Evolutionary conservation across 2,113 vertebrate genomes (phyloP).

Genomic region (Xiphophorus couchianus): DNA sequence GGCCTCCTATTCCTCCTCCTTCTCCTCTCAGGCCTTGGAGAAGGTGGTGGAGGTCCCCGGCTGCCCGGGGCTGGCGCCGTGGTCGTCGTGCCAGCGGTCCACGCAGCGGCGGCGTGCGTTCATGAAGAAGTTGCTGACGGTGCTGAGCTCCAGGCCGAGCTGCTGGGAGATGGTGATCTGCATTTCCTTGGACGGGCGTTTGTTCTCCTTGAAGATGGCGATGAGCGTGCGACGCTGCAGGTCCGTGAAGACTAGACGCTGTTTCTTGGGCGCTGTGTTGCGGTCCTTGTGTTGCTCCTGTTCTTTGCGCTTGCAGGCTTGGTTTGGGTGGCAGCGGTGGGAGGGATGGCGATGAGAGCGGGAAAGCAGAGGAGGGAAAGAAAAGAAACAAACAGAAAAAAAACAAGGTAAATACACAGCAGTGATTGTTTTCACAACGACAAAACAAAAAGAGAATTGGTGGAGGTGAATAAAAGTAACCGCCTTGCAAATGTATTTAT

Average conservation of each 20-base stretch:
- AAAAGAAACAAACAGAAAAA: constrained; percentile 47
- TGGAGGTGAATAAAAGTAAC: constrained; percentile 27
- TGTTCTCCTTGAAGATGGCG: constrained; percentile 99
- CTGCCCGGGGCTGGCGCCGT: constrained; percentile 85
- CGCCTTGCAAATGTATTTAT: neutral
- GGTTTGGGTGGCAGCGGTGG: constrained; percentile 63
- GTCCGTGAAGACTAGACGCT: constrained; percentile 98
- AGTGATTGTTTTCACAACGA: constrained; percentile 25
- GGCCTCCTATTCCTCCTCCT: constrained; percentile 31
- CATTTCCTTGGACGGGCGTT: constrained; percentile 97
- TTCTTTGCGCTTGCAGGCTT: constrained; percentile 98
- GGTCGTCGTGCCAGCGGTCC: constrained; percentile 96
- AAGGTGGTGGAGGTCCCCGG: constrained; percentile 89
- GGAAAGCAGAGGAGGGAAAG: constrained; percentile 57
- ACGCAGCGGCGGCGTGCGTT: constrained; percentile 97
- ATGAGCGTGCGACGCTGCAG: constrained; percentile 97
- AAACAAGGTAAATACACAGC: constrained; percentile 77
- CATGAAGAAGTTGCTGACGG: constrained; percentile 99
- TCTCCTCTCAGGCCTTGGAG: constrained; percentile 93
- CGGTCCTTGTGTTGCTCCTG: constrained; percentile 97
- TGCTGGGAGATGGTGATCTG: constrained; percentile 99
- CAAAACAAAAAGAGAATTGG: constrained; percentile 24
- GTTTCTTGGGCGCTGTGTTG: constrained; percentile 94
- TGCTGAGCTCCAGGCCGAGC: constrained; percentile 96
- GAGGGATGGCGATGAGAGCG: constrained; percentile 66